Evolutionary conservation across 2,113 vertebrate species (phyloP).

Genomic region (Trogon melanurus): DNA sequence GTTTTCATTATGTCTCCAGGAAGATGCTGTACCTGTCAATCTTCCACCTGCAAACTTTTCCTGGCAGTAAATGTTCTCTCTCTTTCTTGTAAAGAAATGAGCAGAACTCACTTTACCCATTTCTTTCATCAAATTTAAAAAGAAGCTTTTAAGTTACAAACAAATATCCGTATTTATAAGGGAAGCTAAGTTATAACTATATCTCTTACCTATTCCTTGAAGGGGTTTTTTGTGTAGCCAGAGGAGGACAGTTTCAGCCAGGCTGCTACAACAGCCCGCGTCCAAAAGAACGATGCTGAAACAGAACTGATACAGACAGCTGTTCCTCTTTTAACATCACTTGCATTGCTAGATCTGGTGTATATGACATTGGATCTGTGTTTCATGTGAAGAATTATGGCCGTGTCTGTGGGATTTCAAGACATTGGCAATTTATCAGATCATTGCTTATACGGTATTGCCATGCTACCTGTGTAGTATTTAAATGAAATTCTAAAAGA

Average conservation of each 20-base stretch:
- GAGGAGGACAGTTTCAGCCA: neutral
- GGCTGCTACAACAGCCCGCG: neutral
- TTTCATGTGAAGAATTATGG: neutral
- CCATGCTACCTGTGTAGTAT: neutral
- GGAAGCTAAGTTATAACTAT: neutral
- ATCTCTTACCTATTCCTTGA: neutral
- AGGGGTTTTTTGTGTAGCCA: neutral
- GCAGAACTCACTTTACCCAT: neutral
- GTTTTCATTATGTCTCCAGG: neutral
- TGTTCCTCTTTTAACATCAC: neutral
- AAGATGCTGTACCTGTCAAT: neutral
- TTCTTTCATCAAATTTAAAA: neutral
- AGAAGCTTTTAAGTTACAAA: neutral
- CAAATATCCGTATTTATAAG: neutral
- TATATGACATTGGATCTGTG: neutral
- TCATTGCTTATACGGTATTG: neutral
- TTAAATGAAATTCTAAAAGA: neutral
- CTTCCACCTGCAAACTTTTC: neutral
- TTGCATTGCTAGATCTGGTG: neutral
- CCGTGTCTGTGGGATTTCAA: neutral
- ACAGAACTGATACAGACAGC: neutral
- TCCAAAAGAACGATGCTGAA: neutral
- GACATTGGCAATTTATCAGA: neutral
- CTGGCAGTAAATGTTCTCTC: neutral
- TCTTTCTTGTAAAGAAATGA: neutral